Evolutionary conservation across 30 jellyfish, hydroid and myxozoan species (phyloP), one percentile per base, ranked within the genome.

Genomic region (Aurelia sp.): DNA sequence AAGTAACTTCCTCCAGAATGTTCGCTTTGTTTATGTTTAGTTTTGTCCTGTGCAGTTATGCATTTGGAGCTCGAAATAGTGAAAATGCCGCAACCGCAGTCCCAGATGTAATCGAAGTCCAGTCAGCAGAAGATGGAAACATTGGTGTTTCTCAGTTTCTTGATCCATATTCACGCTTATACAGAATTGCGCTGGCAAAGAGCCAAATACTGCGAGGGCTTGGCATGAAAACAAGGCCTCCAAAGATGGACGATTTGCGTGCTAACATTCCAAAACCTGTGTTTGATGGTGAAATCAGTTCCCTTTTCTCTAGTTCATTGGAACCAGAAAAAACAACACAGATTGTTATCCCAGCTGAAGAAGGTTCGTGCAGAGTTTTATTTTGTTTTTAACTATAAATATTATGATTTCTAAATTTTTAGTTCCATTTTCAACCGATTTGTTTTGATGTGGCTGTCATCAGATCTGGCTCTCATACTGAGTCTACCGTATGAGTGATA

Each of bases 181-280:
- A 21, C 78, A 16, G 88, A 22, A 84, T 84, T 63, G 93, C 63
- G 51, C 17, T 84, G 82, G 88, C 82, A 65, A 84, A 84, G 62
- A 62, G 61, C 20, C 84, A 84, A 47, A 84, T 84, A 65, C 68
- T 84, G 63, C 77, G 58, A 17, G 74, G 65, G 74, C 93, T 84
- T n/a, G 88, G 88, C 75, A 84, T 84, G 93, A 74, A 52, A 50
- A 53, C 57, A 22, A 21, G 93, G 40, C 93, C 93, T 27, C 93
- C 88, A 41, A 62, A 63, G 22, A 84, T 84, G 93, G 66, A 72
- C 65, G 48, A 74, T 38, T 59, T 72, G 76, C 72, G 67, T 31
- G 82, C 93, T n/a, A 84, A 61, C 76, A 73, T 84, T 21, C 93
- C 93, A 53, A 84, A 84, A 59, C 88, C 93, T 17, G 87, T 84